phyloP scores from a whole-genome alignment of 2,113 vertebrate species.

The Urocitellus parryii region DNA sequence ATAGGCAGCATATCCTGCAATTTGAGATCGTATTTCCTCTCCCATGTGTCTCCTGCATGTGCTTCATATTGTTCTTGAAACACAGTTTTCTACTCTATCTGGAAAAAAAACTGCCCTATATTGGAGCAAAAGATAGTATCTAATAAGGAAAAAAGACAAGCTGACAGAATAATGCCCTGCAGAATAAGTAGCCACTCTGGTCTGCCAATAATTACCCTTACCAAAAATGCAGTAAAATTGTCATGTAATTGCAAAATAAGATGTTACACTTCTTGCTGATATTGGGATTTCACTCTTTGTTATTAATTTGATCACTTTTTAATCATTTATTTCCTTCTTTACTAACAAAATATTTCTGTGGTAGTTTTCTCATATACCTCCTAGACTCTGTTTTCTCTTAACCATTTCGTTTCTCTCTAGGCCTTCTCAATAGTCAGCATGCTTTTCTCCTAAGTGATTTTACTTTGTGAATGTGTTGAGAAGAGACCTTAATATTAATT shows the following conservation, averaged over 20 bases:
- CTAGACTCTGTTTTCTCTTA: background rate
- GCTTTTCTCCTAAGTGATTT: background rate
- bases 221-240: background rate
- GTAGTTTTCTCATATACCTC: background rate
- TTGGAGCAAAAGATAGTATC: background rate
- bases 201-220: conserved; percentile 6
- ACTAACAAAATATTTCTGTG: background rate
- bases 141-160: background rate
- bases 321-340: background rate
- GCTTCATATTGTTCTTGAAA: background rate
- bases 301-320: background rate
- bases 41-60: background rate
- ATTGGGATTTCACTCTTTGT: background rate
- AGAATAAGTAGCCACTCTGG: background rate
- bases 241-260: background rate
- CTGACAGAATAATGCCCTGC: background rate
- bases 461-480: background rate
- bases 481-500: background rate
- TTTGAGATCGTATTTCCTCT: background rate
- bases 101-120: background rate
- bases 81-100: background rate
- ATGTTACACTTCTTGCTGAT: background rate
- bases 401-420: background rate
- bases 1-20: background rate
- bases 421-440: background rate